Evolutionary conservation across 2,797 vertebrate species (phyloP).

Genomic region (Molossus alvarezi): DNA sequence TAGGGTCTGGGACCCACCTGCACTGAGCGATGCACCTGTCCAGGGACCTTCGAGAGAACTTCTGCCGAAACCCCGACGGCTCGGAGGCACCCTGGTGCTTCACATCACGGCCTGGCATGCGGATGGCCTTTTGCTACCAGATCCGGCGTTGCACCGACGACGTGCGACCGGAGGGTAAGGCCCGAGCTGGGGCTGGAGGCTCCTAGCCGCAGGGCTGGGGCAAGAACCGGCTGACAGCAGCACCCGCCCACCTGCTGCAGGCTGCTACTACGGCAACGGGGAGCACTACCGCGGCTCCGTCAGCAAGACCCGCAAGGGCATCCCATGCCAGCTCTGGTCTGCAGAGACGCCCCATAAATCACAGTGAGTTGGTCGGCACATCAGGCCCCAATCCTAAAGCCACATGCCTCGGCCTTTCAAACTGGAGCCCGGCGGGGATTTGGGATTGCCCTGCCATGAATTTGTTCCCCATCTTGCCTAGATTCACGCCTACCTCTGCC

Average conservation of each 20-base stretch:
- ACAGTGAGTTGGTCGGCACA: slow-evolving; percentile 89
- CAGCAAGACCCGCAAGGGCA: slow-evolving; percentile 96
- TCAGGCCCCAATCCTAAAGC: neutral
- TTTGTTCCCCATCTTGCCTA: slow-evolving; percentile 69
- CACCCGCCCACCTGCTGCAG: slow-evolving; percentile 80
- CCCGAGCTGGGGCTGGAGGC: neutral
- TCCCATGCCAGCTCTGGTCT: slow-evolving; percentile 96
- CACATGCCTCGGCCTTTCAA: neutral
- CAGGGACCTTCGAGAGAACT: slow-evolving; percentile 97
- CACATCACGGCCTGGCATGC: slow-evolving; percentile 92
- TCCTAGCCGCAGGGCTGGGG: neutral
- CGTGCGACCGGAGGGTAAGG: slow-evolving; percentile 93
- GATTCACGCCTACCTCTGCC: slow-evolving; percentile 93
- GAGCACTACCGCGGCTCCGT: slow-evolving; percentile 93
- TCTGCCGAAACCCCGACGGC: slow-evolving; percentile 97
- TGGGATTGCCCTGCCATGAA: too few relatives aligned
- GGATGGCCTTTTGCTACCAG: slow-evolving; percentile 96
- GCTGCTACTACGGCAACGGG: slow-evolving; percentile 94
- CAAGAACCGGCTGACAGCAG: neutral
- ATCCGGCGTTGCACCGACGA: slow-evolving; percentile 96
- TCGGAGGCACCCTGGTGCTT: slow-evolving; percentile 99
- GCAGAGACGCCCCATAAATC: slow-evolving; percentile 93
- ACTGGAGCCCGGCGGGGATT: neutral
- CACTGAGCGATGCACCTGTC: neutral
- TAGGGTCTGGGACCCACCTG: slow-evolving; percentile 87